Conservation (phyloP, 1,140 invertebrate species). For the Doryteuthis pealeii region DNA sequence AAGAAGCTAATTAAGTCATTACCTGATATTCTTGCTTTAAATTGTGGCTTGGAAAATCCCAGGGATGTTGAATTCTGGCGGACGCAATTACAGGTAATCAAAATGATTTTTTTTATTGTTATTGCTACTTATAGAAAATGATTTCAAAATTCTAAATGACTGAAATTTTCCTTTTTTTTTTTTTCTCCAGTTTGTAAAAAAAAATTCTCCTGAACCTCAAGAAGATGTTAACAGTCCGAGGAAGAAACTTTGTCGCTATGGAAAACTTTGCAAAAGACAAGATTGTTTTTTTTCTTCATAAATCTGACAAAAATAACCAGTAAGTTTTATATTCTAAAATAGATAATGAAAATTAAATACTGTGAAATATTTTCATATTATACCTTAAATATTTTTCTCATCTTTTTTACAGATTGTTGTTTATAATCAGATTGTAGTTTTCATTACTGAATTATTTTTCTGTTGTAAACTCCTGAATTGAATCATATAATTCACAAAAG, state of each 20-base stretch:
- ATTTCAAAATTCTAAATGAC: too few relatives aligned
- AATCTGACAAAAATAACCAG: not conserved
- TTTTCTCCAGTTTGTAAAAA: slow-evolving; percentile 7
- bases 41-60: slow-evolving; percentile 78
- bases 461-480: too few relatives aligned
- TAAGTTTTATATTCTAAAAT: too few relatives aligned
- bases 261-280: slow-evolving; percentile 77
- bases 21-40: slow-evolving; percentile 80
- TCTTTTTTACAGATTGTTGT: too few relatives aligned
- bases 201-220: not conserved
- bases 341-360: too few relatives aligned
- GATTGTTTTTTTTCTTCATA: slow-evolving; percentile 87
- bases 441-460: too few relatives aligned
- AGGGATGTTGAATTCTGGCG: slow-evolving; percentile 75
- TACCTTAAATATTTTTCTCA: too few relatives aligned
- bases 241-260: slow-evolving; percentile 74
- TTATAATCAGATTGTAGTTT: too few relatives aligned
- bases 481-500: too few relatives aligned
- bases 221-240: slow-evolving; percentile 1
- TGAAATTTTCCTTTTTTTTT: not conserved
- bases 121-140: too few relatives aligned
- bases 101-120: too few relatives aligned
- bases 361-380: too few relatives aligned
- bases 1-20: slow-evolving; percentile 63
- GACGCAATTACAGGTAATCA: slow-evolving; percentile 64